phyloP scores from a whole-genome alignment of 37 sponge, comb jelly and placozoan species.

The Lycopodina hypogea region DNA sequence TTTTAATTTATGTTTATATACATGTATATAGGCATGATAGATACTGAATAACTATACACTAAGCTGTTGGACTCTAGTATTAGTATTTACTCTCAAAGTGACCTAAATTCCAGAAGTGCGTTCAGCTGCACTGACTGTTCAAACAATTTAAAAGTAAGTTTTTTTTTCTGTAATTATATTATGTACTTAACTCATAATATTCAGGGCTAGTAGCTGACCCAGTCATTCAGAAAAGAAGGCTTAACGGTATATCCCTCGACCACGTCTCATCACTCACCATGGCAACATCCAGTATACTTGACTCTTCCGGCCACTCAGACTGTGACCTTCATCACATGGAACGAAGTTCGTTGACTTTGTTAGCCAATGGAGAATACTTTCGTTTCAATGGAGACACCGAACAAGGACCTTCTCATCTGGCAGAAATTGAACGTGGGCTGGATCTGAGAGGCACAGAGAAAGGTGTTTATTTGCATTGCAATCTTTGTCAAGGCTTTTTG shows the following conservation, averaged over 20 bases:
- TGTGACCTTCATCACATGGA: no score
- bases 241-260: not conserved
- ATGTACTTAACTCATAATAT: no score
- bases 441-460: slow-evolving; percentile 2
- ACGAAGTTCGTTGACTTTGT: not conserved
- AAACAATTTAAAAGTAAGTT: no score
- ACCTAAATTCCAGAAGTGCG: no score
- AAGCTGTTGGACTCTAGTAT: no score
- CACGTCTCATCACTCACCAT: not conserved
- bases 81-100: no score
- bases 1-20: no score
- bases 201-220: slow-evolving; percentile 5
- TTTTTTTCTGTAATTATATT: no score
- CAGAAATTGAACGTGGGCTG: not conserved
- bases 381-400: not conserved
- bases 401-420: not conserved
- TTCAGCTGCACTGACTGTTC: no score
- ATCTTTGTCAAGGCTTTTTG: no score
- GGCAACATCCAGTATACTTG: not conserved
- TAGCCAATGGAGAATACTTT: slow-evolving; percentile 5
- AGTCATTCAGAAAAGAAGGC: slow-evolving; percentile 1
- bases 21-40: no score
- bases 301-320: not conserved
- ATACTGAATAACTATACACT: no score
- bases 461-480: not conserved